Evolutionary conservation across 2,797 vertebrate genomes (phyloP).

Genomic region (Acridotheres tristis): DNA sequence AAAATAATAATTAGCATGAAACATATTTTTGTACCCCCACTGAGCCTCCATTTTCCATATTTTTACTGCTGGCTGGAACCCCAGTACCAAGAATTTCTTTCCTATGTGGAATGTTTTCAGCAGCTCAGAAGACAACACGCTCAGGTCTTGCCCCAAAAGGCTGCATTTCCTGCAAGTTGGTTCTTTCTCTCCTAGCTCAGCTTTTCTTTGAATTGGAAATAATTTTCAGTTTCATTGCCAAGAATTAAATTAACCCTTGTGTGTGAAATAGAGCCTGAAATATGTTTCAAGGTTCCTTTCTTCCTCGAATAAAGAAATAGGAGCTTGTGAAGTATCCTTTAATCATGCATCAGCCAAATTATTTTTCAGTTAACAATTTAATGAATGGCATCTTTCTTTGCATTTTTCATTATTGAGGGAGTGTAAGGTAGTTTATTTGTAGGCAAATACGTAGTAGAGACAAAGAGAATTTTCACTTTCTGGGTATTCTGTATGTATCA

Average conservation of each 20-base stretch:
- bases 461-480: background rate
- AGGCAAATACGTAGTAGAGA: background rate
- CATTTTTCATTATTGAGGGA: background rate
- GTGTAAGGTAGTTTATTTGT: background rate
- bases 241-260: background rate
- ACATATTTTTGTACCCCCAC: background rate
- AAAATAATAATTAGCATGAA: background rate
- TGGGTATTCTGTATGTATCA: background rate
- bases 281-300: background rate
- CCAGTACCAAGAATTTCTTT: background rate
- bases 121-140: background rate
- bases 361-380: background rate
- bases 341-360: background rate
- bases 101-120: background rate
- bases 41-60: background rate
- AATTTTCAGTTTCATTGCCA: background rate
- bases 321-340: background rate
- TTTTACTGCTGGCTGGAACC: background rate
- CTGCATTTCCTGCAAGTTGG: background rate
- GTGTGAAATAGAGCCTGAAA: background rate
- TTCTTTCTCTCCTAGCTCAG: background rate
- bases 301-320: background rate
- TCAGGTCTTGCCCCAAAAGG: background rate
- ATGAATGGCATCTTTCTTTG: background rate
- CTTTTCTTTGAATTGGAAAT: background rate